Evolutionary conservation across 2,888 invertebrate genomes (phyloP).

Genomic region (Diarsia mendica): DNA sequence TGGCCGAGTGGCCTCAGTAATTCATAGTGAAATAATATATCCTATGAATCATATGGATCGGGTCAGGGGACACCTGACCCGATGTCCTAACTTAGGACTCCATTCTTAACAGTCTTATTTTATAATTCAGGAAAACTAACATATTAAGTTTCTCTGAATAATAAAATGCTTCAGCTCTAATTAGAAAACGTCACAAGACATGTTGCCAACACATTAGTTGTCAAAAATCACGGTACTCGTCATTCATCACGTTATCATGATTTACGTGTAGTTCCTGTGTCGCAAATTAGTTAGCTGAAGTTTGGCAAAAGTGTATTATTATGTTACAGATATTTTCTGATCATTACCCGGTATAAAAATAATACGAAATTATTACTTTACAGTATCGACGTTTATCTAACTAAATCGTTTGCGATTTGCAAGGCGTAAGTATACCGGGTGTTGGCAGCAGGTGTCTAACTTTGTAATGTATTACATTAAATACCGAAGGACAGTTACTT

Average conservation of each 20-base stretch:
- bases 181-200: constrained; percentile 16
- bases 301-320: constrained; percentile 15
- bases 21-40: background rate
- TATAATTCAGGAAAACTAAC: background rate
- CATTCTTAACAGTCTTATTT: background rate
- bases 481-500: background rate
- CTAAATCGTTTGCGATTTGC: background rate
- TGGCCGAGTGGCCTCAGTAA: background rate
- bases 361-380: background rate
- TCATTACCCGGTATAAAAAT: no score
- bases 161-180: constrained; percentile 14
- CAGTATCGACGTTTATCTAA: background rate
- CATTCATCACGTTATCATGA: constrained; percentile 23
- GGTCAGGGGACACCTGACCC: background rate
- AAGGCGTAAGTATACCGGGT: background rate
- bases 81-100: background rate
- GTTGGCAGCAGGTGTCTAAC: background rate
- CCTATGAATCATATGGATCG: no score
- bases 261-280: constrained; percentile 13
- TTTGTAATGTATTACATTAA: background rate
- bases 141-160: background rate
- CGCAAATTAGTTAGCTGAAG: constrained; percentile 15
- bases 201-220: constrained; percentile 28
- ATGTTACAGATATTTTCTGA: constrained; percentile 8
- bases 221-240: constrained; percentile 11